Conservation (phyloP, 2,113 vertebrate genomes). For the Microcebus tavaratra region DNA sequence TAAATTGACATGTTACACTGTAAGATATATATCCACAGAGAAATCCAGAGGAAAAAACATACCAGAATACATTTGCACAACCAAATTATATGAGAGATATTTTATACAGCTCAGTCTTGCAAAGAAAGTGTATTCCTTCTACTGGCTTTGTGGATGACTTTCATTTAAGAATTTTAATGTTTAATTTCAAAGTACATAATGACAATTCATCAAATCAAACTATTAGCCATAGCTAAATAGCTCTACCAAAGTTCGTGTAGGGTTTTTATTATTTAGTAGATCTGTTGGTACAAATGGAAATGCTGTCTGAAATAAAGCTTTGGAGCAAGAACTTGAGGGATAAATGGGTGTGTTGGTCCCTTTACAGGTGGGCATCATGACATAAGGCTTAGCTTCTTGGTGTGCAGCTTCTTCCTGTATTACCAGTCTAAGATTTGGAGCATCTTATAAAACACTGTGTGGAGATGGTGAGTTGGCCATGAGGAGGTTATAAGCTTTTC, state of each 20-base stretch:
- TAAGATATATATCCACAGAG: not conserved
- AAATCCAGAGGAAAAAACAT: not conserved
- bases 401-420: not conserved
- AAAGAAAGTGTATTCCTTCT: not conserved
- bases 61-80: not conserved
- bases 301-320: not conserved
- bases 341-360: not conserved
- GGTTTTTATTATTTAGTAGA: conserved; percentile 11
- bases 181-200: conserved; percentile 31
- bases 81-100: not conserved
- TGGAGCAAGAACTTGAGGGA: not conserved
- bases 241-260: not conserved
- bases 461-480: not conserved
- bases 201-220: not conserved
- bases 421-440: conserved; percentile 14
- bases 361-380: not conserved
- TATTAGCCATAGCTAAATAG: not conserved
- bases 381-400: not conserved
- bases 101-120: not conserved
- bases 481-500: not conserved
- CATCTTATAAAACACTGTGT: conserved; percentile 11
- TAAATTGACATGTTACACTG: not conserved
- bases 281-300: not conserved
- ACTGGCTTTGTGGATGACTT: not conserved
- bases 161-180: conserved; percentile 23